Evolutionary conservation across 1,140 invertebrate species (phyloP).

Genomic region (Drosophila aff.): DNA sequence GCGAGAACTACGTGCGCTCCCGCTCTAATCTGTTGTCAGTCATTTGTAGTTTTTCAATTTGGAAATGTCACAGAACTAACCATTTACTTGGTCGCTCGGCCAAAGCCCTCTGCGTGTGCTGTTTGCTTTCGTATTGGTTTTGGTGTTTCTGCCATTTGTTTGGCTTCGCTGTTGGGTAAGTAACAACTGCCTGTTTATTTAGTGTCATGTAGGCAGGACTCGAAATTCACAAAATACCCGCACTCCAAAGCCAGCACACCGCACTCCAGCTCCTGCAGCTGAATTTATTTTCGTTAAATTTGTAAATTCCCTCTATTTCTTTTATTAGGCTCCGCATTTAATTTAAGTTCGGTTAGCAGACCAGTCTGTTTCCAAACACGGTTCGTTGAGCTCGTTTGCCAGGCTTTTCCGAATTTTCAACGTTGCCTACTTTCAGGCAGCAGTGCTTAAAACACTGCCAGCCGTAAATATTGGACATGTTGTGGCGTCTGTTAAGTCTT

Average conservation of each 20-base stretch:
- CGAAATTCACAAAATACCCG: conserved; percentile 2
- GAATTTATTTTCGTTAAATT: conserved; percentile 74
- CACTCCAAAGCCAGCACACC: not conserved
- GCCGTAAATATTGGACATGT: conserved; percentile 48
- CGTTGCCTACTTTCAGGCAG: conserved; percentile 68
- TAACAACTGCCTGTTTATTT: conserved; percentile 81
- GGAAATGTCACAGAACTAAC: conserved; percentile 82
- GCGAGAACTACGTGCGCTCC: conserved; percentile 59
- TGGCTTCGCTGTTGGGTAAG: conserved; percentile 79
- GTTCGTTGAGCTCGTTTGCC: conserved; percentile 34
- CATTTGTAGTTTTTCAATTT: conserved; percentile 84
- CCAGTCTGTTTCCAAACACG: conserved; percentile 32
- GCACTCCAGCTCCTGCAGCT: conserved; percentile 14
- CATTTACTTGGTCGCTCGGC: conserved; percentile 63
- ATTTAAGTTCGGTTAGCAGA: conserved; percentile 63
- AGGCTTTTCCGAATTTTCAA: conserved; percentile 11
- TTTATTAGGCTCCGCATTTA: conserved; percentile 68
- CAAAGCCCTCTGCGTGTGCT: conserved; percentile 28
- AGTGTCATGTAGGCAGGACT: conserved; percentile 73
- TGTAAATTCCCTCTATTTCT: conserved; percentile 33
- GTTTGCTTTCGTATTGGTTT: conserved; percentile 72
- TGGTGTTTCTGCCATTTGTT: conserved; percentile 65
- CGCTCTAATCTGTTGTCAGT: conserved; percentile 78
- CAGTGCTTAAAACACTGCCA: conserved; percentile 36
- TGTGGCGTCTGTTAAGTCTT: conserved; percentile 12